Percentiles rank a stretch among this genome's conserved stretches.
Conservation (phyloP, 2,797 vertebrate genomes). For the Holocentrus rufus region DNA sequence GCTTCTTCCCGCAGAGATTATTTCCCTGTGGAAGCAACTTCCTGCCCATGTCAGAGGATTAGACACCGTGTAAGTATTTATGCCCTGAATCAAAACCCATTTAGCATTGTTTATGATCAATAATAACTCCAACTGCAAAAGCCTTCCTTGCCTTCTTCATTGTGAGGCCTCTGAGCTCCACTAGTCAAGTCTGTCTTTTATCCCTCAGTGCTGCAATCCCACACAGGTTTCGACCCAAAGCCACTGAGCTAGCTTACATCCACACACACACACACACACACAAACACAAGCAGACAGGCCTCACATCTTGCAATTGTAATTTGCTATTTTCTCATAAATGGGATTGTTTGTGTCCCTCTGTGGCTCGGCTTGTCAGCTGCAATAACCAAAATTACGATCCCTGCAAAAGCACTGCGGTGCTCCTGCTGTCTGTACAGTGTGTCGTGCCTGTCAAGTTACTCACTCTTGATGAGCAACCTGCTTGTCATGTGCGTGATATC, state of each 20-base stretch:
- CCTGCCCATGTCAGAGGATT: neutral
- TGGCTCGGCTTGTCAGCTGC: neutral
- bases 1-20: neutral
- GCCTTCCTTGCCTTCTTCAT: neutral
- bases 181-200: neutral
- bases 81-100: neutral
- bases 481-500: neutral
- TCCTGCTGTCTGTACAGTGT: constrained; percentile 11
- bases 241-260: neutral
- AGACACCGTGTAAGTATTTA: neutral
- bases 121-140: neutral
- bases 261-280: constrained; percentile 7
- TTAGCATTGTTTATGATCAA: neutral
- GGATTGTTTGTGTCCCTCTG: neutral
- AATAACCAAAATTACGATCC: neutral
- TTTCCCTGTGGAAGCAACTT: neutral
- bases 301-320: no score
- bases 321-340: neutral
- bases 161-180: neutral
- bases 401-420: constrained; percentile 28
- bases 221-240: neutral
- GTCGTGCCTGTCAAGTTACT: constrained; percentile 1
- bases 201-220: neutral
- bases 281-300: no score
- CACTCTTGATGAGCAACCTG: neutral